A percentile compares a stretch with the other conserved stretches of the same genome.
Conservation (phyloP, 1,140 invertebrate species). For the honey bee (Apis mellifera) region Amel_HAv3.1 CM009942.2:10898001-10898500, state of each 20-base stretch:
- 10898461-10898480: neutral
- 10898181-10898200: slow-evolving; percentile 32
- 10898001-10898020: neutral
- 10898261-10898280: slow-evolving; percentile 70
- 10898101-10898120: too few species aligned
- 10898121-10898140: too few species aligned
- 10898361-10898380: too few species aligned
- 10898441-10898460: neutral
- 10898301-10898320: slow-evolving; percentile 7
- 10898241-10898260: slow-evolving; percentile 76
- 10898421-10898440: slow-evolving; percentile 7
- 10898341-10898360: slow-evolving; percentile 21
- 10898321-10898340: slow-evolving; percentile 54
- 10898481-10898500: too few species aligned
- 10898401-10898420: neutral
- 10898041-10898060: too few species aligned
- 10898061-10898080: neutral
- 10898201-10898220: slow-evolving; percentile 19
- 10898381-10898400: neutral
- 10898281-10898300: slow-evolving; percentile 16
- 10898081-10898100: too few species aligned
- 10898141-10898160: too few species aligned
- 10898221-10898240: slow-evolving; percentile 52
- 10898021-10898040: neutral
- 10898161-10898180: slow-evolving; percentile 25